phyloP scores from a whole-genome alignment of 2,797 vertebrate species.

The Myotis pilosus region DNA sequence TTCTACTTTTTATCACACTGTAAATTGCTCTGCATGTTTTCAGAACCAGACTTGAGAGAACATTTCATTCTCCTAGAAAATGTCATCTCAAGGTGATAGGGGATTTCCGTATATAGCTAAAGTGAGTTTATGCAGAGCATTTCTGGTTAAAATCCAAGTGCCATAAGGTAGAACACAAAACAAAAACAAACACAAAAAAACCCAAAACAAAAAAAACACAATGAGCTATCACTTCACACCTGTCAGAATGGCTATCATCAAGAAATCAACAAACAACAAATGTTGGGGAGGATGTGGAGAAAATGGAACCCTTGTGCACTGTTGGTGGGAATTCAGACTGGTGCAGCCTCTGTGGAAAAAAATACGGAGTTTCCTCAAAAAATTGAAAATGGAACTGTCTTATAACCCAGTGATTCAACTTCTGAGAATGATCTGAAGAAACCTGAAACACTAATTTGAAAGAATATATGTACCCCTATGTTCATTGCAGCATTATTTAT shows the following conservation, averaged over 20 bases:
- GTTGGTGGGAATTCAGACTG: not conserved
- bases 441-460: not conserved
- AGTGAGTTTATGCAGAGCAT: not conserved
- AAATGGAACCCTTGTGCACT: not conserved
- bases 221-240: not conserved
- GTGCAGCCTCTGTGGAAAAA: not conserved
- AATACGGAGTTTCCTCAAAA: not conserved
- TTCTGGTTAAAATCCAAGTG: not conserved
- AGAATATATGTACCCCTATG: not conserved
- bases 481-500: not conserved
- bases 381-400: not conserved
- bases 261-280: not conserved
- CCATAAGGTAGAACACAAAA: not conserved
- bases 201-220: not conserved
- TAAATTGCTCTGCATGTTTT: not conserved
- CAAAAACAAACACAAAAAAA: too few relatives aligned
- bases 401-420: not conserved
- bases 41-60: not conserved
- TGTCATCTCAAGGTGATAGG: not conserved
- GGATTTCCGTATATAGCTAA: constrained; percentile 17
- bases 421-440: not conserved
- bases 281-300: not conserved
- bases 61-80: not conserved
- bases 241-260: not conserved
- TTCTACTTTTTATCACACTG: not conserved